Evolutionary conservation across 2,113 vertebrate genomes (phyloP).

Genomic region (Dipodomys spectabilis): DNA sequence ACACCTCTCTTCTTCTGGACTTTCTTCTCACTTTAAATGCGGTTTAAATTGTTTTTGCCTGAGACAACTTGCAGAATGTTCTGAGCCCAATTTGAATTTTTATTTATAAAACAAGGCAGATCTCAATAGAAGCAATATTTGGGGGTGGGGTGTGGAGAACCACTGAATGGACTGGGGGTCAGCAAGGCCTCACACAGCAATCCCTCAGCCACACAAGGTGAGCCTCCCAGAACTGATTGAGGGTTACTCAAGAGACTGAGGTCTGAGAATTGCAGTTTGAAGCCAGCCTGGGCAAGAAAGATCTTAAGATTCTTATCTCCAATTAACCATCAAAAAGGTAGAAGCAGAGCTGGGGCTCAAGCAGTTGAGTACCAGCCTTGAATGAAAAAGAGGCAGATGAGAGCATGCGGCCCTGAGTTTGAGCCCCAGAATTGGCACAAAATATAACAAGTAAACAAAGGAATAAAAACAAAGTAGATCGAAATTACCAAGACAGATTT

Average conservation of each 20-base stretch:
- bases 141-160: background rate
- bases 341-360: too few species aligned
- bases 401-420: too few species aligned
- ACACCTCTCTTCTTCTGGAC: conserved; percentile 59
- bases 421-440: too few species aligned
- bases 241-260: too few species aligned
- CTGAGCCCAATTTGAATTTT: conserved; percentile 60
- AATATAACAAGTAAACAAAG: too few species aligned
- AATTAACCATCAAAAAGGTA: too few species aligned
- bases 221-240: background rate
- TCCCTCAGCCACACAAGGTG: background rate
- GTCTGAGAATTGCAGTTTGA: too few species aligned
- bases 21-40: conserved; percentile 75
- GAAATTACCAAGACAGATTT: conserved; percentile 10
- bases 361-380: too few species aligned
- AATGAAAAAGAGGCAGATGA: too few species aligned
- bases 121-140: conserved; percentile 16
- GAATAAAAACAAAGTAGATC: background rate
- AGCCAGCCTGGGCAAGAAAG: too few species aligned
- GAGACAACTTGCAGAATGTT: conserved; percentile 57
- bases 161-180: background rate
- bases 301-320: too few species aligned
- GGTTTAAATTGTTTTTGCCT: conserved; percentile 62
- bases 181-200: background rate
- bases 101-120: conserved; percentile 66